phyloP scores from a whole-genome alignment of 2,888 invertebrate species.

The Tachystola acroxantha region DNA sequence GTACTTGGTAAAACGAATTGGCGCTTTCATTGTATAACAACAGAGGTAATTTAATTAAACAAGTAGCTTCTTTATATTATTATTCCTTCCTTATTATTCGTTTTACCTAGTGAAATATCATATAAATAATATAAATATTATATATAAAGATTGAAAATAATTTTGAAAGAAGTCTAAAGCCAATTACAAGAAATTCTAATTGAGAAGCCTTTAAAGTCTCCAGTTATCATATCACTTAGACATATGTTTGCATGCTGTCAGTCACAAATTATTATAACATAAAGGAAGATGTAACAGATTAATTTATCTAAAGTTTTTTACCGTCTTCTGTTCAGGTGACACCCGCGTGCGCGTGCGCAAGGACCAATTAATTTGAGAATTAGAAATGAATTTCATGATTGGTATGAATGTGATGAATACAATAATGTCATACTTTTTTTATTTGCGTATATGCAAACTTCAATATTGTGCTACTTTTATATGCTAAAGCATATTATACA shows the following conservation, averaged over 20 bases:
- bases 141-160: slow-evolving; percentile 43
- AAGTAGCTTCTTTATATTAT: too few relatives aligned
- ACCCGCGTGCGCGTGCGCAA: slow-evolving; percentile 59
- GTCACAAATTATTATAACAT: slow-evolving; percentile 64
- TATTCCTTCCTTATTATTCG: too few relatives aligned
- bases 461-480: neutral
- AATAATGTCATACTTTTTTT: slow-evolving; percentile 29
- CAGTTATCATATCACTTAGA: slow-evolving; percentile 51
- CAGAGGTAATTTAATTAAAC: too few relatives aligned
- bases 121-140: slow-evolving; percentile 21
- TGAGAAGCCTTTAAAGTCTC: slow-evolving; percentile 47
- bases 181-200: slow-evolving; percentile 63
- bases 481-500: neutral
- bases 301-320: slow-evolving; percentile 61
- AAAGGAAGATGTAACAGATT: slow-evolving; percentile 35
- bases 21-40: too few relatives aligned
- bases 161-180: slow-evolving; percentile 61
- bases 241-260: slow-evolving; percentile 68
- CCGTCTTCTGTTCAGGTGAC: slow-evolving; percentile 74
- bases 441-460: neutral
- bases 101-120: slow-evolving; percentile 30
- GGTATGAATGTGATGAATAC: slow-evolving; percentile 14
- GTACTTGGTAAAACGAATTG: slow-evolving; percentile 38
- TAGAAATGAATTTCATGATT: slow-evolving; percentile 15
- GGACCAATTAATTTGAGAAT: slow-evolving; percentile 56